Evolutionary conservation across 2,113 vertebrate species (phyloP).

Genomic region (Hemichromis elongatus): DNA sequence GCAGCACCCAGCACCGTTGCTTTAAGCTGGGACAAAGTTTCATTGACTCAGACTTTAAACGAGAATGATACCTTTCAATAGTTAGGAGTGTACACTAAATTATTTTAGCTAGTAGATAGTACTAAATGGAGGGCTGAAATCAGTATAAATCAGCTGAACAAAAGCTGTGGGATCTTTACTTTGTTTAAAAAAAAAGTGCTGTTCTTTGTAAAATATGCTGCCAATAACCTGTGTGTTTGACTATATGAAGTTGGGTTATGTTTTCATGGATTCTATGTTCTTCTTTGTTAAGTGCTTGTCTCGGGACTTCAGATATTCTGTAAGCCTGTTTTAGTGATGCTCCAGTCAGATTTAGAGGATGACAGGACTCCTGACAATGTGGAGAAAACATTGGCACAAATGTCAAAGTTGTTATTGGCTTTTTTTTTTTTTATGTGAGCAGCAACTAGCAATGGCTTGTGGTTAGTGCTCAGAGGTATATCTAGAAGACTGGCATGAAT

Average conservation of each 20-base stretch:
- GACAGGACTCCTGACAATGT: not conserved
- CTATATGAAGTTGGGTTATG: too few species aligned
- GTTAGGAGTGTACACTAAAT: not conserved
- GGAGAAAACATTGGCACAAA: not conserved
- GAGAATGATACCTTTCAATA: not conserved
- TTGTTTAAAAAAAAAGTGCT: not conserved
- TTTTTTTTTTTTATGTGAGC: not conserved
- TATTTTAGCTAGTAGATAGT: not conserved
- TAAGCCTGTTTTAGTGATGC: not conserved
- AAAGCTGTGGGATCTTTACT: not conserved
- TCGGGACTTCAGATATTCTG: not conserved
- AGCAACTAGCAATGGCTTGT: not conserved
- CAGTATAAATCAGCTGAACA: not conserved
- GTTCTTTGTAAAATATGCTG: too few species aligned
- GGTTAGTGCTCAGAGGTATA: not conserved
- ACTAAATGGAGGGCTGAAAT: not conserved
- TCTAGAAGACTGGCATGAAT: not conserved
- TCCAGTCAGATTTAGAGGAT: not conserved
- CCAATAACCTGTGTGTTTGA: too few species aligned
- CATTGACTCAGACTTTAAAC: not conserved
- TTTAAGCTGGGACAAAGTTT: not conserved
- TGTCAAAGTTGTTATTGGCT: too few species aligned
- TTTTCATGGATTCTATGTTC: too few species aligned
- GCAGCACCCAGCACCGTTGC: not conserved
- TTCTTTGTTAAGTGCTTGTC: not conserved